Evolutionary conservation across 2,797 vertebrate species (phyloP).

Genomic region (Taeniopygia guttata): DNA sequence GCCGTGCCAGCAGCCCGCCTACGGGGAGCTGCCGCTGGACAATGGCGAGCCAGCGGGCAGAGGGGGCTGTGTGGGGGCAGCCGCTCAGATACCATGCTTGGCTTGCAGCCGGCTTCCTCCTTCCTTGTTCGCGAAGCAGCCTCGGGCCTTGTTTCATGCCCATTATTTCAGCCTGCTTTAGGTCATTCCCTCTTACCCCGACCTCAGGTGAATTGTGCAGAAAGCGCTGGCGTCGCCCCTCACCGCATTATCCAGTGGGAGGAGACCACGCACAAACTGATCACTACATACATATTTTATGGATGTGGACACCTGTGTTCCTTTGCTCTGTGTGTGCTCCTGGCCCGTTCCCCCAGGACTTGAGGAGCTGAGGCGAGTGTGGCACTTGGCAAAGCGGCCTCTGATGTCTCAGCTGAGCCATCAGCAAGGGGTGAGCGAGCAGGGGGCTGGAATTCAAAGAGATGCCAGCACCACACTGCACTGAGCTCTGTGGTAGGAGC

Average conservation of each 20-base stretch:
- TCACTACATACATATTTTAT: accelerated
- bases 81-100: not conserved
- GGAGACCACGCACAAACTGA: accelerated
- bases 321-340: not conserved
- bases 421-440: accelerated
- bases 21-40: not conserved
- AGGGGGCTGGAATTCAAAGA: not conserved
- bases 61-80: not conserved
- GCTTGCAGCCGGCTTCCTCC: not conserved
- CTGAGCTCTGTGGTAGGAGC: not conserved
- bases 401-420: not conserved
- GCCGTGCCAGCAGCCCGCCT: not conserved
- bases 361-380: not conserved
- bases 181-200: not conserved
- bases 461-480: accelerated
- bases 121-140: not conserved
- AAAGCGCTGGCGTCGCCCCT: not conserved
- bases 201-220: not conserved
- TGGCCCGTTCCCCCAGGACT: not conserved
- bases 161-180: not conserved
- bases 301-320: not conserved
- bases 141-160: not conserved
- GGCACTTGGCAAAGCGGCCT: accelerated
- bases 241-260: accelerated
- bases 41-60: not conserved